Base-by-base conservation (phyloP, 1,140 invertebrate species). In the Aphaenogaster rudis region DNA sequence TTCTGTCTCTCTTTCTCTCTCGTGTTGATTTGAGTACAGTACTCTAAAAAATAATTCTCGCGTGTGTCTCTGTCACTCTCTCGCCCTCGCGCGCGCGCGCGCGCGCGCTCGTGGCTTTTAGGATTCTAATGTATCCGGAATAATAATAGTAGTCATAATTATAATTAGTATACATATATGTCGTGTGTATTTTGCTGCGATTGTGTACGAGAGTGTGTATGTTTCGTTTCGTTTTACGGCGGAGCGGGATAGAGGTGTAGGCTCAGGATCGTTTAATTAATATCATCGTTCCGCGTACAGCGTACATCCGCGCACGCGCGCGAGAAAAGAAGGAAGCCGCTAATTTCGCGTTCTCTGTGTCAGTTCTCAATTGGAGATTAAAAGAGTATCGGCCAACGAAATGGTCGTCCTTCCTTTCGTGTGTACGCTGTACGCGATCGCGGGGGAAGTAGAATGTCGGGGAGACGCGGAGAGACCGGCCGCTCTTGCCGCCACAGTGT, bases 11-110 rank as follows among this genome's bases (percentile, higher is more conserved):
- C 39, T 92, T 87, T 88, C 88, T 88, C 86, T 80, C 82, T 76
- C 48, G 71, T 79, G 61, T 42, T 88, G 80, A 89, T 69, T 87
- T 90, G 86, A 90, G 63, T 74, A 77, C 33, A 76, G 54, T 59
- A 57, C 33, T 61, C 69, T 87, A 77, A 88, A 90, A 90, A 90
- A 88, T 90, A 90, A 45, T 77, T 90, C 89, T 88, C 61, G 45
- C 57, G 33, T 72, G 28, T 88, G 28, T 88, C 52, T 79, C 72
- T 72, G 57, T 74, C 50, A 59, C 33, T 69, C 21, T 61, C 50
- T 86, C 48, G 28, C 71, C 80, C 71, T 61, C 21, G 66, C 67
- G 21, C n/a, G 66, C 66, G 39, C 21, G 21, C 42, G 39, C 42
- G 66, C 77, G 66, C 66, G 4, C 39, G 54, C 48, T 85, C 76